These are phyloP conservation scores for Galendromus occidentalis DNA, from an alignment of 1,140 invertebrate genomes.

Conservation along the genomic window DNA sequence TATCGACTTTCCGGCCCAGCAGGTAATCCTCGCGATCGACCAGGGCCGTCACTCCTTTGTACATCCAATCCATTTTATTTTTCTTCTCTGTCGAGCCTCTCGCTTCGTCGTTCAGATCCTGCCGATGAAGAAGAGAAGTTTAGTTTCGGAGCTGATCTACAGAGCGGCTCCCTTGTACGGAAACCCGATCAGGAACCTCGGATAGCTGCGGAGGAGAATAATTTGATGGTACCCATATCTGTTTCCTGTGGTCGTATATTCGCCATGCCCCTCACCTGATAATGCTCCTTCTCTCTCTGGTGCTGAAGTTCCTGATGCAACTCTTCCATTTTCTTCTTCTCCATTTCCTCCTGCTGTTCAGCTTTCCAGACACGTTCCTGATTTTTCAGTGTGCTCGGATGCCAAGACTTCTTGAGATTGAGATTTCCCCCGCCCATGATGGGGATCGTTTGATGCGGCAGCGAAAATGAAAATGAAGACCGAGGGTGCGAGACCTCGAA, in stretches of 20 bases:
- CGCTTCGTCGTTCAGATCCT: constrained; percentile 11
- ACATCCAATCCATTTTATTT: constrained; percentile 62
- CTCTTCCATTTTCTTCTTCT: constrained; percentile 43
- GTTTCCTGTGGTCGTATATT: constrained; percentile 30
- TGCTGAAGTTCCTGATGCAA: constrained; percentile 43
- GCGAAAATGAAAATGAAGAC: too few relatives aligned
- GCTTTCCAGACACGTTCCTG: constrained; percentile 56
- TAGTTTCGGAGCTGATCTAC: too few relatives aligned
- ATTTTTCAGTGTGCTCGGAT: constrained; percentile 52
- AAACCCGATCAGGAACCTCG: neutral
- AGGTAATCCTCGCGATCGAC: constrained; percentile 71
- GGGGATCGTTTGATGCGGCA: too few relatives aligned
- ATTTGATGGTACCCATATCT: too few relatives aligned
- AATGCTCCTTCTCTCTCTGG: constrained; percentile 41
- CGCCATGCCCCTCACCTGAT: constrained; percentile 27
- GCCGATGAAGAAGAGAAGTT: neutral
- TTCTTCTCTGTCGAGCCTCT: constrained; percentile 21
- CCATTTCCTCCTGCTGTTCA: constrained; percentile 45
- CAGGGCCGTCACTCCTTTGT: constrained; percentile 51
- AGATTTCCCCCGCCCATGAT: constrained; percentile 7
- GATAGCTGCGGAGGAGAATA: neutral
- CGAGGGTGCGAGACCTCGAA: too few relatives aligned
- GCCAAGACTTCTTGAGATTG: constrained; percentile 58
- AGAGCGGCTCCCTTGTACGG: neutral
- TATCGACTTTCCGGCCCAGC: constrained; percentile 65